Evolutionary conservation across 1,140 invertebrate species (phyloP), one percentile per base, ranked within the genome.

Genomic region (Mylabris phalerata): DNA sequence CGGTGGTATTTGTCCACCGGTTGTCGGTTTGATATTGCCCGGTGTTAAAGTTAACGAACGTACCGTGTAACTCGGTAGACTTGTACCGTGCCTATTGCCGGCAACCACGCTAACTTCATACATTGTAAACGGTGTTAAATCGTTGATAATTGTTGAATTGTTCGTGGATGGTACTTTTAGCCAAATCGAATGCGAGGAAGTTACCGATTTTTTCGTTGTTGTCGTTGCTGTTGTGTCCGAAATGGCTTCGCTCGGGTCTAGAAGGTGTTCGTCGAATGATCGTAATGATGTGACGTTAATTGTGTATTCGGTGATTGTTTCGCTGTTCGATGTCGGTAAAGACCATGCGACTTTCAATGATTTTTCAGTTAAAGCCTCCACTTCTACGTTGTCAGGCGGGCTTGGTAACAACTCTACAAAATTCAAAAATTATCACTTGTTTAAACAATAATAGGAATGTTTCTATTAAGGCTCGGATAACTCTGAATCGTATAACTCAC

Each of bases 41-140:
- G 82, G 79, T 7, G 82, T 79, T 51, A 86, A 72, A 3, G 87
- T 89, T 27, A 89, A 65, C 0, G 82, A 80, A 51, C 86, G 79
- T n/a, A 90, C 72, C 5, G 80, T 77, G 55, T 85, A 82, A 13
- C 84, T 87, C 0, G 89, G 87, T 57, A 91, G 72, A 73, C 87
- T 90, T 0, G 80, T 80, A 0, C 90, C 90, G 63, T 84, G 84
- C 13, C 80, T 79, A 72, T 92, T 92, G 43, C 79, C 78, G 0
- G 88, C 84, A 1, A 79, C 82, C 7, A 90, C 82, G 0, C 82
- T 81, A 1, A 92, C 78, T 68, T 91, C 87, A 69, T 92, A 92
- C 88, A 91, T 90, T 13, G 87, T 90, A 64, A 86, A 84, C 0
- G 88, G 85, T 2, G 78, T 73, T 41, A 84, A 75, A 72, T 81